Conservation (phyloP, 1,140 invertebrate species). For the Penaeus vannamei region DNA sequence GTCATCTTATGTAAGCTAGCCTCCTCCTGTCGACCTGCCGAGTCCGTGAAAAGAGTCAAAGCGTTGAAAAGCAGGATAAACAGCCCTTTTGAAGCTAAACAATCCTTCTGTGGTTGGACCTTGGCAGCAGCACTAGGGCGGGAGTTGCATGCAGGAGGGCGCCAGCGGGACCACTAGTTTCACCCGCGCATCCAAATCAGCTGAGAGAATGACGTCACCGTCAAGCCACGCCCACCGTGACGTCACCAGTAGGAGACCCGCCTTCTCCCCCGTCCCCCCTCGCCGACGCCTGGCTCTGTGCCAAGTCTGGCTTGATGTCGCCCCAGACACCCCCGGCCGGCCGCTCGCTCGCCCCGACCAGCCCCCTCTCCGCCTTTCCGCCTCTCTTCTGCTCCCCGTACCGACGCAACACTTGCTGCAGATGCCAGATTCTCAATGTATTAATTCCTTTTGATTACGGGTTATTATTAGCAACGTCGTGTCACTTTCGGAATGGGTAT, state of each 20-base stretch:
- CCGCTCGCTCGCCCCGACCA: slow-evolving; percentile 17
- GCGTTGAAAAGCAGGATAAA: no score
- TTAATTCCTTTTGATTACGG: no score
- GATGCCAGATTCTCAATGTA: no score
- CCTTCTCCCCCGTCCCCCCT: slow-evolving; percentile 19
- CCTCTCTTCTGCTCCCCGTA: slow-evolving; percentile 19
- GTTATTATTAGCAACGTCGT: no score
- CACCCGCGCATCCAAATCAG: slow-evolving; percentile 39
- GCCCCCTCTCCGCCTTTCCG: background rate
- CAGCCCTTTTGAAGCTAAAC: no score
- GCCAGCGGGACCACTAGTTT: slow-evolving; percentile 22
- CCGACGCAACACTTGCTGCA: background rate
- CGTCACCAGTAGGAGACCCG: slow-evolving; percentile 25
- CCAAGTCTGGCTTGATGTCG: slow-evolving; percentile 26
- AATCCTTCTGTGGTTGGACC: background rate
- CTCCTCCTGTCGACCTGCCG: no score
- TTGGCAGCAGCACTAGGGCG: slow-evolving; percentile 25
- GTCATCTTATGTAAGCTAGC: no score
- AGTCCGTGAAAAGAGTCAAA: no score
- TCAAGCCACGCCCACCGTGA: slow-evolving; percentile 32
- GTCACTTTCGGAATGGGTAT: no score
- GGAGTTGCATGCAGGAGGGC: slow-evolving; percentile 10
- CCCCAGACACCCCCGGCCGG: slow-evolving; percentile 29
- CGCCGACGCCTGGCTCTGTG: slow-evolving; percentile 28
- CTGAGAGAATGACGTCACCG: slow-evolving; percentile 37